These are phyloP conservation scores for Myiopsitta monachus DNA, from an alignment of 2,113 vertebrate species.

Conservation along the genomic window DNA sequence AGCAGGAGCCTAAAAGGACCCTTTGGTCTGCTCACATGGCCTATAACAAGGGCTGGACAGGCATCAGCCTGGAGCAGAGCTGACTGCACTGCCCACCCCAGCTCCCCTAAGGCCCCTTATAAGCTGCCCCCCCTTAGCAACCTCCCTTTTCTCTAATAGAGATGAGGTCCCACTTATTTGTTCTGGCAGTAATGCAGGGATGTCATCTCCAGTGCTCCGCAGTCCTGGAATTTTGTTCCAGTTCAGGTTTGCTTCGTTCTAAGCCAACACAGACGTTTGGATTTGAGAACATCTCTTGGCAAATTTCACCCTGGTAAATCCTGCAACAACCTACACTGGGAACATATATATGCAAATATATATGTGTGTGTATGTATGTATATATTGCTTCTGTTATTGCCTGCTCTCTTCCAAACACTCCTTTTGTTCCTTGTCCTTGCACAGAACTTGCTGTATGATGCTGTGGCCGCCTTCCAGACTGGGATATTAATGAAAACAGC, in stretches of 20 bases:
- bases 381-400: not conserved
- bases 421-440: not conserved
- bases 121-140: not conserved
- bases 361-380: not conserved
- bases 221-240: not conserved
- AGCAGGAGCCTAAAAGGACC: not conserved
- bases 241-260: not conserved
- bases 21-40: not conserved
- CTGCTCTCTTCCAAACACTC: not conserved
- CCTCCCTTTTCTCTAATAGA: not conserved
- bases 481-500: not conserved
- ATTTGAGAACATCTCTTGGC: not conserved
- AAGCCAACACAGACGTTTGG: not conserved
- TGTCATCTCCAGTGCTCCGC: not conserved
- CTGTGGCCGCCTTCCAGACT: not conserved
- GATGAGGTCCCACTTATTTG: not conserved
- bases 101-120: not conserved
- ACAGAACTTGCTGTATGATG: not conserved
- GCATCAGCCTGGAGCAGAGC: not conserved
- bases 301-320: not conserved
- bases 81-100: not conserved
- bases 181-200: not conserved
- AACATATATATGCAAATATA: not conserved
- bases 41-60: not conserved
- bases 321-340: not conserved